Base-by-base conservation (phyloP, 2,888 invertebrate species). In the Synergus gifuensis region DNA sequence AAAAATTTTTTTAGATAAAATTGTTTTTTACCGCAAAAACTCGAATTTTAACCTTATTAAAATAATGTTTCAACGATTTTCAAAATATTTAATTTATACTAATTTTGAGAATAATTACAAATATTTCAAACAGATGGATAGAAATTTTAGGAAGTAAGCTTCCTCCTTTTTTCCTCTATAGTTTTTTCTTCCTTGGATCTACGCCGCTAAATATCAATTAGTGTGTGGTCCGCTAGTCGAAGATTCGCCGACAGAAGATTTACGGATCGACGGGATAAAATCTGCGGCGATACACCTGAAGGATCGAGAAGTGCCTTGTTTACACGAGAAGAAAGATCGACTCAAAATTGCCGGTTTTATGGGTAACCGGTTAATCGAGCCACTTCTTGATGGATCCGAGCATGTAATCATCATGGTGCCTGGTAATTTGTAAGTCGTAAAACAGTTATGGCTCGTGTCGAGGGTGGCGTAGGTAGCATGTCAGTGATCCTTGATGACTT, bases 351-450 rank as follows among this genome's bases (percentile, higher is more conserved):
- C 67, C 42, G 67, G 46, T 69, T 69, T 76, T 60, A 60, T 60
- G 62, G 76, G 62, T 76, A 76, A 76, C 76, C 62, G 76, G 76
- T 76, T 76, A 58, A 76, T 76, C 76, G 60, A 76, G 58, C 60
- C 60, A 69, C 67, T 46, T 69, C 67, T 69, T 69, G 67, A 69
- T 69, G 67, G 46, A 69, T 16, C 46, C 67, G 67, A 69, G 46
- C 28, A 46, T 69, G 28, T 69, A 69, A 69, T 69, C 46, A 46
- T 69, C 28, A 69, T 69, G 18, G 22, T 46, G 46, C 46, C 46
- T 69, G 46, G 67, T 69, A 69, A 69, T 69, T 69, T 69, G 67
- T 69, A 69, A 69, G 67, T 49, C 67, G 67, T 69, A 69, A 69
- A 69, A 69, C 67, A 69, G 67, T 46, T 46, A 69, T 16, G 67